phyloP scores from a whole-genome alignment of 2,113 vertebrate genomes.

The Podarcis cretensis region DNA sequence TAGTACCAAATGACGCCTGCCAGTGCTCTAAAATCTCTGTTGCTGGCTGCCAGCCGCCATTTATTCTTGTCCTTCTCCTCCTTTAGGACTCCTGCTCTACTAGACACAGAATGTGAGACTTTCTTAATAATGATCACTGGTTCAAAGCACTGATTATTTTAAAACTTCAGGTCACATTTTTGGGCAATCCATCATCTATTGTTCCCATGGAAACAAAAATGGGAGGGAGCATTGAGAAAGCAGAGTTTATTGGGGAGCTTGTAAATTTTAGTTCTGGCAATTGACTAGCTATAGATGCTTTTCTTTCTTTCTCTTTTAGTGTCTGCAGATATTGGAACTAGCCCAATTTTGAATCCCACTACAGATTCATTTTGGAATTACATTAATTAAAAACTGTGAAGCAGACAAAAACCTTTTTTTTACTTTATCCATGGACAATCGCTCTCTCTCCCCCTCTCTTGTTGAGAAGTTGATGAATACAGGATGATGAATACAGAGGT shows the following conservation, averaged over 20 bases:
- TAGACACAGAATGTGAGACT: constrained; percentile 43
- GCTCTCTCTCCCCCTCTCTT: no score
- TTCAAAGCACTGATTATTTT: constrained; percentile 68
- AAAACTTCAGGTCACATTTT: constrained; percentile 63
- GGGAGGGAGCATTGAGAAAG: constrained; percentile 45
- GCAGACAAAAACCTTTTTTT: not conserved
- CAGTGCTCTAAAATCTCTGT: constrained; percentile 41
- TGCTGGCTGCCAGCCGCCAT: constrained; percentile 50
- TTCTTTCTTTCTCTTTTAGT: constrained; percentile 44
- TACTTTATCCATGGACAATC: constrained; percentile 18
- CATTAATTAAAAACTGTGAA: constrained; percentile 17
- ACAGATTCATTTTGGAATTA: constrained; percentile 42
- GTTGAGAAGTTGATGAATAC: not conserved
- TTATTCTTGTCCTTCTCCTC: constrained; percentile 33
- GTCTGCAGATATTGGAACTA: constrained; percentile 35
- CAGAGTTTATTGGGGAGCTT: constrained; percentile 63
- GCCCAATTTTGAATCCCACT: constrained; percentile 16
- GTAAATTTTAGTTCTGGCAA: constrained; percentile 55
- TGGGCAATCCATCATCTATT: constrained; percentile 62
- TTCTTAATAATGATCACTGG: constrained; percentile 44
- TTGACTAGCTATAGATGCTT: constrained; percentile 58
- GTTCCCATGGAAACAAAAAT: constrained; percentile 71
- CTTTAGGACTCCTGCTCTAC: constrained; percentile 23
- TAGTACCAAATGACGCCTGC: constrained; percentile 31
- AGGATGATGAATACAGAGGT: constrained; percentile 20